Conservation (phyloP, 2,888 invertebrate genomes). For the Bellardia bayeri region DNA sequence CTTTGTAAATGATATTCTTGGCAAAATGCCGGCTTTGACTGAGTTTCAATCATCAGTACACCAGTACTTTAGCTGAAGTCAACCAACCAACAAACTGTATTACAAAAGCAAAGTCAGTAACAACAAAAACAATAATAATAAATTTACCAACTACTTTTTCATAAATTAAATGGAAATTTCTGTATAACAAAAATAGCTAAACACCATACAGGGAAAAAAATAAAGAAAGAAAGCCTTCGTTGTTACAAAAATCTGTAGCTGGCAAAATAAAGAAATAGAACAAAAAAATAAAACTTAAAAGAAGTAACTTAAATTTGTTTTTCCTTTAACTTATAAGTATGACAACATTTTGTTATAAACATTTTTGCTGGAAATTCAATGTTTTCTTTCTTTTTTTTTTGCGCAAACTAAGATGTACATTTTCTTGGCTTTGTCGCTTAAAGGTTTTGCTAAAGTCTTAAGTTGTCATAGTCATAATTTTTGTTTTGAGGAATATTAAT, state of each 20-base stretch:
- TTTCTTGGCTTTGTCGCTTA: conserved; percentile 34
- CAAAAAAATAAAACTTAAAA: conserved; percentile 21
- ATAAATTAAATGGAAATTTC: conserved; percentile 48
- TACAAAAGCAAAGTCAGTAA: not conserved
- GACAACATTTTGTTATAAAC: conserved; percentile 14
- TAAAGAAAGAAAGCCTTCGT: conserved; percentile 21
- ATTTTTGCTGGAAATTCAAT: not conserved
- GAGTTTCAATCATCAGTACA: not conserved
- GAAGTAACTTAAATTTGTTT: conserved; percentile 26
- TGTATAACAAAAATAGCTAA: conserved; percentile 29
- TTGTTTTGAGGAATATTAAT: conserved; percentile 37
- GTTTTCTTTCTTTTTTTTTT: not conserved
- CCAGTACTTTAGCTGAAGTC: not conserved
- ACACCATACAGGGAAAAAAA: not conserved
- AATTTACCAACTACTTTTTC: conserved; percentile 1
- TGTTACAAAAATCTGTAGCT: conserved; percentile 16
- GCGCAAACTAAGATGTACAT: not conserved
- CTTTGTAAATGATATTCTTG: conserved; percentile 7
- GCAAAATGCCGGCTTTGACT: conserved; percentile 35
- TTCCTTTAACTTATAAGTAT: conserved; percentile 32
- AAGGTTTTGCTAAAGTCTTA: conserved; percentile 51
- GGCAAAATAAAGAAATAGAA: not conserved
- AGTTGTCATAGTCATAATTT: conserved; percentile 49
- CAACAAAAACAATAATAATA: not conserved
- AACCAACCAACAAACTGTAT: not conserved